These are phyloP conservation scores for Magallana angulata DNA, from an alignment of 1,140 invertebrate genomes.

Conservation along the genomic window DNA sequence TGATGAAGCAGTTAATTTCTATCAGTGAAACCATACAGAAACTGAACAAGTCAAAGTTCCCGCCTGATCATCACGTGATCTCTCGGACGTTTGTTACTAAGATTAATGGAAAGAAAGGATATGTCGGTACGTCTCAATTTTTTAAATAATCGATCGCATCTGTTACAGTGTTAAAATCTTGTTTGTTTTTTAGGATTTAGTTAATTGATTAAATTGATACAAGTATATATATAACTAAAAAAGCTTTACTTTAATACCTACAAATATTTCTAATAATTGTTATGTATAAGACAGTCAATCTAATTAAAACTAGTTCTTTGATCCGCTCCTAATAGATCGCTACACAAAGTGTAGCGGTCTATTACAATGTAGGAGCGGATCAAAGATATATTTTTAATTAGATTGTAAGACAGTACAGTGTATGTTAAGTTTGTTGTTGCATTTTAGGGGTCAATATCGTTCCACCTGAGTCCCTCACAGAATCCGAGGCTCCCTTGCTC, in stretches of 20 bases:
- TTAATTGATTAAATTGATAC: background rate
- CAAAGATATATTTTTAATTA: too few species aligned
- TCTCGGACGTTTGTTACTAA: background rate
- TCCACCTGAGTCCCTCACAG: background rate
- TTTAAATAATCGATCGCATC: too few species aligned
- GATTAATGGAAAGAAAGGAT: background rate
- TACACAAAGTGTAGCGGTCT: too few species aligned
- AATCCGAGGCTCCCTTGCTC: constrained; percentile 17
- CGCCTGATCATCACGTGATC: background rate
- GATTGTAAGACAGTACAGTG: too few species aligned
- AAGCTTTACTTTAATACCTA: too few species aligned
- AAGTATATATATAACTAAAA: background rate
- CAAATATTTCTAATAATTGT: too few species aligned
- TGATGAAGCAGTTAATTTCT: constrained; percentile 58
- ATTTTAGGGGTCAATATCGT: constrained; percentile 1
- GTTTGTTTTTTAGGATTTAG: background rate
- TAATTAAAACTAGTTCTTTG: too few species aligned
- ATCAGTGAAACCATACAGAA: constrained; percentile 55
- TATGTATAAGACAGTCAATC: too few species aligned
- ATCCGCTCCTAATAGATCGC: too few species aligned
- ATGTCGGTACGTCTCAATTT: background rate
- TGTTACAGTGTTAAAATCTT: background rate
- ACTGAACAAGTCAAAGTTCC: constrained; percentile 26
- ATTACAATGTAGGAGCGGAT: too few species aligned
- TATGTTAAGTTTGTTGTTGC: background rate